A percentile compares a stretch with the other conserved stretches of the same genome.
These are phyloP conservation scores for Bombyx mandarina DNA, from an alignment of 1,140 invertebrate genomes.

Conservation along the genomic window DNA sequence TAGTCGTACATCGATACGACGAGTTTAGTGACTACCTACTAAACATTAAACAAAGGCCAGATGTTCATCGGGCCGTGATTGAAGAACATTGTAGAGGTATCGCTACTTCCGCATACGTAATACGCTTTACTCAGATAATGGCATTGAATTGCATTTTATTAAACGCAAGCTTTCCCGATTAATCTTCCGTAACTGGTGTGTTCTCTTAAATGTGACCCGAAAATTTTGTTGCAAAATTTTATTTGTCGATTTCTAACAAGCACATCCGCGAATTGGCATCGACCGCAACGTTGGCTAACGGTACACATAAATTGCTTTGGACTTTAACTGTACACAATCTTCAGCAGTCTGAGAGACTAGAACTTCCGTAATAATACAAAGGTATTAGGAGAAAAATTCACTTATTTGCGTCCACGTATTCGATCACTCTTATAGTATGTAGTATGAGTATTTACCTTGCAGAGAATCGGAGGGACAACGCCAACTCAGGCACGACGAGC, in stretches of 20 bases:
- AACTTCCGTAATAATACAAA: neutral
- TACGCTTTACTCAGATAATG: conserved; percentile 46
- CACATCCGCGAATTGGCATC: conserved; percentile 18
- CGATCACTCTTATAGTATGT: conserved; percentile 34
- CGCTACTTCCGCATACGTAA: conserved; percentile 54
- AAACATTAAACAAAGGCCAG: conserved; percentile 24
- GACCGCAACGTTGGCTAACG: conserved; percentile 15
- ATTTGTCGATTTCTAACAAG: conserved; percentile 9
- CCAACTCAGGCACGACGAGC: conserved; percentile 44
- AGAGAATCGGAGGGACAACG: conserved; percentile 53
- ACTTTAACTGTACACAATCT: conserved; percentile 31
- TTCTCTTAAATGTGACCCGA: neutral
- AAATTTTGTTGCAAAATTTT: conserved; percentile 2
- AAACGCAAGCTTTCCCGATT: too few species aligned
- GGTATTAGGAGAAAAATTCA: conserved; percentile 31
- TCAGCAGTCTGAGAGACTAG: neutral
- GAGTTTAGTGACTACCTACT: neutral
- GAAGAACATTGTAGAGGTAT: conserved; percentile 38
- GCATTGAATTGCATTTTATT: conserved; percentile 31
- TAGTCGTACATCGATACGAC: neutral
- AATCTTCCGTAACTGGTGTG: too few species aligned
- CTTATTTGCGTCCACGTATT: conserved; percentile 53
- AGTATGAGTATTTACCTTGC: conserved; percentile 55
- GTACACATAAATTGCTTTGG: conserved; percentile 9
- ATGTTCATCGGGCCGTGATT: conserved; percentile 31